Percentiles rank a stretch among this genome's conserved stretches.
phyloP scores from a whole-genome alignment of 2,888 invertebrate species.

The Volucella zonaria region DNA sequence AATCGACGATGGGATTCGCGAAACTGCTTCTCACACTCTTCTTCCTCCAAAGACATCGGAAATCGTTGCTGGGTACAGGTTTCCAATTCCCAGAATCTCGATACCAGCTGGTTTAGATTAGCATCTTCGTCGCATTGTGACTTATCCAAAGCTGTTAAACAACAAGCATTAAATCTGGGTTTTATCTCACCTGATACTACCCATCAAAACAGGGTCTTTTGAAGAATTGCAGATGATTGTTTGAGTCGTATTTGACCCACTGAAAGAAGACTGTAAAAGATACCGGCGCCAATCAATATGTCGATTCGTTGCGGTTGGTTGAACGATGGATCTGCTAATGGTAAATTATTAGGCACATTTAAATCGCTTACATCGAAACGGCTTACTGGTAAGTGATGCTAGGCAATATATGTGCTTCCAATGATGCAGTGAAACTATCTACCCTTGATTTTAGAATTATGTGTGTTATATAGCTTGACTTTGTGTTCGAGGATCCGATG shows the following conservation, averaged over 20 bases:
- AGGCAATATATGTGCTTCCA: too few species aligned
- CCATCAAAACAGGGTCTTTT: conserved; percentile 24
- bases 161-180: neutral
- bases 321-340: too few species aligned
- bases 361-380: neutral
- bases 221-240: neutral
- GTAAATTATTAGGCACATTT: too few species aligned
- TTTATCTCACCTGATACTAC: conserved; percentile 17
- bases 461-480: neutral
- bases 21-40: neutral
- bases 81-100: conserved; percentile 33
- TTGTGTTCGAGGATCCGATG: conserved; percentile 2
- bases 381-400: too few species aligned
- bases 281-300: conserved; percentile 3
- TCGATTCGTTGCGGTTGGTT: neutral
- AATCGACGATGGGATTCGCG: too few species aligned
- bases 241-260: too few species aligned
- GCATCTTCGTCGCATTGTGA: neutral
- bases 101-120: conserved; percentile 12
- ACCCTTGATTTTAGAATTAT: conserved; percentile 15
- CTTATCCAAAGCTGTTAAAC: too few species aligned
- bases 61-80: neutral
- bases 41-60: neutral
- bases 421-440: too few species aligned
- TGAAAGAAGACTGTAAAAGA: too few species aligned